Conservation (phyloP, 2,797 vertebrate genomes). For the Mormyrus hasselquistii region DNA sequence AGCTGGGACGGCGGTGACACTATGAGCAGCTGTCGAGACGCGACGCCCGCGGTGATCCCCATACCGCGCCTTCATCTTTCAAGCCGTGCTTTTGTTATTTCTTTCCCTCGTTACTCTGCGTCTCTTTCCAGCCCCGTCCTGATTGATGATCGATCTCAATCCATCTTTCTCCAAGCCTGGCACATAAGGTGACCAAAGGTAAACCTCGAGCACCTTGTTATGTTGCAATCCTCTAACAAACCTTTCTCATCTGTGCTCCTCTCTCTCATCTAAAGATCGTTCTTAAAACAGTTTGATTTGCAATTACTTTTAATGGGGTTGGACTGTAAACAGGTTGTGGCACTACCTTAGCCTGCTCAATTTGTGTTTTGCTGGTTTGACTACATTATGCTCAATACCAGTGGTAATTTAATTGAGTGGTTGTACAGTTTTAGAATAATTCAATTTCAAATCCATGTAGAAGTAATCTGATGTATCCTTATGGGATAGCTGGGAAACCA, state of each 20-base stretch:
- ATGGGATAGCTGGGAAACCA: background rate
- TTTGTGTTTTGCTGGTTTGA: background rate
- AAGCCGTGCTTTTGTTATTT: background rate
- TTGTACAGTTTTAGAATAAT: background rate
- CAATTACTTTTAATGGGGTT: background rate
- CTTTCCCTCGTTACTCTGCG: conserved; percentile 7
- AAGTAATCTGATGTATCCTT: background rate
- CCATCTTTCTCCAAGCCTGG: background rate
- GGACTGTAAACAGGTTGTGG: background rate
- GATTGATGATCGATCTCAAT: background rate
- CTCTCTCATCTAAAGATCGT: background rate
- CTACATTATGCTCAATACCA: background rate
- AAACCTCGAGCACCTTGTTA: background rate
- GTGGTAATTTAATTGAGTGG: background rate
- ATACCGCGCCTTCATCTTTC: background rate
- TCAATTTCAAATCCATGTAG: conserved; percentile 8
- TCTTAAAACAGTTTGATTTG: background rate
- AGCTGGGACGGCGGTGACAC: background rate
- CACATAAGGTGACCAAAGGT: conserved; percentile 6
- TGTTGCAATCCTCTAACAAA: background rate
- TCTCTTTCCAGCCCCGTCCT: background rate
- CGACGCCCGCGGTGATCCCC: background rate
- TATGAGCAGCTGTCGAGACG: conserved; percentile 17
- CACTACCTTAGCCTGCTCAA: background rate
- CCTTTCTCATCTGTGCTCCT: background rate